phyloP scores from a whole-genome alignment of 2,797 vertebrate species.

The Tokudaia muenninki region DNA sequence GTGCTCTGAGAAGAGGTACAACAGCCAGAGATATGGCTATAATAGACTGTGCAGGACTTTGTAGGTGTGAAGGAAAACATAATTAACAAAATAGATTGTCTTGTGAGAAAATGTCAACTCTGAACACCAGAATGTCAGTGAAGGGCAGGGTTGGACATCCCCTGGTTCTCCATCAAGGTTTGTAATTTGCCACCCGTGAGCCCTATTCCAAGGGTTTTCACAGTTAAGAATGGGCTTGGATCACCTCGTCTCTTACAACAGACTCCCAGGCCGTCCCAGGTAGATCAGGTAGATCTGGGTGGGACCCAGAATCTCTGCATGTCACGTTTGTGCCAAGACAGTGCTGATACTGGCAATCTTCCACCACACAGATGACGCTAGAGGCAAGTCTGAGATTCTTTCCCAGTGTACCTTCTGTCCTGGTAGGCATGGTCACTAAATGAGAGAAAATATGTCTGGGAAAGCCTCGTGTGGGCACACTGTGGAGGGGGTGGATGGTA shows the following conservation, averaged over 20 bases:
- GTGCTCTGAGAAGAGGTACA: background rate
- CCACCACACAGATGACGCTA: background rate
- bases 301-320: background rate
- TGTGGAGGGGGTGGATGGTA: background rate
- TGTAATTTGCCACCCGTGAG: background rate
- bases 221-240: background rate
- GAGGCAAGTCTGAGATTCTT: background rate
- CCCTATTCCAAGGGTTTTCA: conserved; percentile 1
- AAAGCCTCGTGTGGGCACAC: background rate
- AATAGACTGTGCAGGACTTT: background rate
- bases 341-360: background rate
- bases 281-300: background rate
- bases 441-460: background rate
- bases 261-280: background rate
- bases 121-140: background rate
- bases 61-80: background rate
- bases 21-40: background rate
- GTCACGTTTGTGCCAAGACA: background rate
- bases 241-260: background rate
- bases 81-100: background rate
- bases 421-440: background rate
- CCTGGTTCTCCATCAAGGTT: background rate
- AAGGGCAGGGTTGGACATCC: background rate
- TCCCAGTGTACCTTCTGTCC: conserved; percentile 5
- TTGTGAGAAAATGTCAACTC: background rate